A percentile compares a stretch with the other conserved stretches of the same genome.
phyloP scores from a whole-genome alignment of 2,888 invertebrate species.

The Hedychridium roseum region DNA sequence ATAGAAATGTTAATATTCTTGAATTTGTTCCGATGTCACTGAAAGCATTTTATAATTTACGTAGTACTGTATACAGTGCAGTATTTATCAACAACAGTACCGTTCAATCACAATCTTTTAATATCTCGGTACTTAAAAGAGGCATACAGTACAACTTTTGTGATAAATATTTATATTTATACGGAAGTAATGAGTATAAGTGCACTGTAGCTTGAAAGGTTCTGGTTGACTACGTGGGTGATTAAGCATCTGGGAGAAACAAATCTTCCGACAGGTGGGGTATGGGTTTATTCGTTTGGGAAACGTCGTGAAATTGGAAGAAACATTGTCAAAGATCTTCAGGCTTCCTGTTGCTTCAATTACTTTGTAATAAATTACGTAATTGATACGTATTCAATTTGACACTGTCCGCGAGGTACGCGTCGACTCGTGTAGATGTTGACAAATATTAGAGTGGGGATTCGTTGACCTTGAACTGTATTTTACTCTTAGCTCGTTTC shows the following conservation, averaged over 20 bases:
- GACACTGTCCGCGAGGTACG: too few species aligned
- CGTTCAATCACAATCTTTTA: too few species aligned
- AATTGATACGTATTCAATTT: constrained; percentile 14
- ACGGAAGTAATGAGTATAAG: too few species aligned
- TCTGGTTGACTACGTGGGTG: too few species aligned
- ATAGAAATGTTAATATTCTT: too few species aligned
- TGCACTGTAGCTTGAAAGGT: too few species aligned
- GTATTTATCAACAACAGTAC: background rate
- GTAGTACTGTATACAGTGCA: background rate
- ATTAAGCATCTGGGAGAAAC: too few species aligned
- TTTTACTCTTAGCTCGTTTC: constrained; percentile 19
- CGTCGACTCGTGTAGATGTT: background rate
- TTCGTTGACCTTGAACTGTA: constrained; percentile 43
- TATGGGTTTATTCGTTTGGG: constrained; percentile 19
- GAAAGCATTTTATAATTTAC: constrained; percentile 1
- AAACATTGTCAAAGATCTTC: constrained; percentile 23
- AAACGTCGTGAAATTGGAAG: constrained; percentile 16
- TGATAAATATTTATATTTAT: too few species aligned
- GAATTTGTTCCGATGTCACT: too few species aligned
- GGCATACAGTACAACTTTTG: too few species aligned
- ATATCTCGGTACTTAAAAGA: too few species aligned
- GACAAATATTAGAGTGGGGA: constrained; percentile 14
- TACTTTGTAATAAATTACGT: constrained; percentile 37
- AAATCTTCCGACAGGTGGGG: constrained; percentile 23
- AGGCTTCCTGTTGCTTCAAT: constrained; percentile 40